Percentiles rank a stretch among this genome's conserved stretches.
Evolutionary conservation across 2,113 vertebrate genomes (phyloP).

Genomic region (Butastur rufipennis): DNA sequence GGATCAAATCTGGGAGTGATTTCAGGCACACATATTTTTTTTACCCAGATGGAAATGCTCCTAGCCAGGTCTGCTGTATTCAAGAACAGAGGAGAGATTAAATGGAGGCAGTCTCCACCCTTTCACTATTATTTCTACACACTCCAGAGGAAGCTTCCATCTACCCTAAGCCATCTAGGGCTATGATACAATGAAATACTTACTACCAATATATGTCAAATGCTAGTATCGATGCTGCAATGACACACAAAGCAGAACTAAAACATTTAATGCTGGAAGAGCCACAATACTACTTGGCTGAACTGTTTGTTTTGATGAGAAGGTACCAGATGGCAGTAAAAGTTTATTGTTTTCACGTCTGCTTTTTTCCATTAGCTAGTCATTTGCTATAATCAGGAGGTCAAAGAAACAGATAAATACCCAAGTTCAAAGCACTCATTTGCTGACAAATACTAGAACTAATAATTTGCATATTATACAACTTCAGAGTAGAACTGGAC

Average conservation of each 20-base stretch:
- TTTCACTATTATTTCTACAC: background rate
- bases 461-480: background rate
- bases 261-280: background rate
- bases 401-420: background rate
- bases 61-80: background rate
- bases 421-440: background rate
- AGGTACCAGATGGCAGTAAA: background rate
- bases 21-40: background rate
- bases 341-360: background rate
- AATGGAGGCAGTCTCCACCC: background rate
- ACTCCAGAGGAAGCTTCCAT: background rate
- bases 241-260: background rate
- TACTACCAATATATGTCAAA: rapidly evolving
- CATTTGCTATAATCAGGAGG: background rate
- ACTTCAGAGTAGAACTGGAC: background rate
- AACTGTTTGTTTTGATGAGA: background rate
- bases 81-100: background rate
- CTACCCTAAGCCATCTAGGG: background rate
- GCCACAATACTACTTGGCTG: background rate
- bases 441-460: background rate
- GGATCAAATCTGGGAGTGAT: background rate
- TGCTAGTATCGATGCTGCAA: background rate
- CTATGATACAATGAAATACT: background rate
- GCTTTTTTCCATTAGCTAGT: background rate
- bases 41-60: background rate